Evolutionary conservation across 2,797 vertebrate species (phyloP).

Genomic region (Miichthys miiuy): DNA sequence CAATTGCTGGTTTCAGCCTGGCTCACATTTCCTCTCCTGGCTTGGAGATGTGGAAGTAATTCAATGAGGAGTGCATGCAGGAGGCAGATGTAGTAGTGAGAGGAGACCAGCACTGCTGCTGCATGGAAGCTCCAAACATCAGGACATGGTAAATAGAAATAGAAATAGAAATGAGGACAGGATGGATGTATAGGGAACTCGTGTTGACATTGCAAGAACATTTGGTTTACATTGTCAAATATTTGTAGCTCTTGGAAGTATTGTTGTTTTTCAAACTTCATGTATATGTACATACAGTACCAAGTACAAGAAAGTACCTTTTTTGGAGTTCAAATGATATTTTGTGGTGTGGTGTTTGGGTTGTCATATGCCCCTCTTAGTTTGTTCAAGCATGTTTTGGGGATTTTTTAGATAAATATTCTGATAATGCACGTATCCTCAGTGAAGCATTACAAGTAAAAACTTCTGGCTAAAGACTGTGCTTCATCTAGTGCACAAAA

Average conservation of each 20-base stretch:
- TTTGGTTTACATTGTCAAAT: not conserved
- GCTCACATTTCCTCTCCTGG: conserved; percentile 42
- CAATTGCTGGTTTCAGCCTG: conserved; percentile 44
- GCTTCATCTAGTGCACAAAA: not conserved
- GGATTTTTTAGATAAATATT: not conserved
- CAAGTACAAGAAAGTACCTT: not conserved
- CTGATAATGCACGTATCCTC: not conserved
- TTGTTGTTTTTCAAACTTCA: not conserved
- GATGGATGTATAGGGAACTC: not conserved
- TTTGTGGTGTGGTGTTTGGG: not conserved
- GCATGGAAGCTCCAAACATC: conserved; percentile 6
- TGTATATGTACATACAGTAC: not conserved
- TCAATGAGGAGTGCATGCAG: conserved; percentile 45
- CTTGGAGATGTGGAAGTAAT: conserved; percentile 51
- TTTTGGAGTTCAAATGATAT: not conserved
- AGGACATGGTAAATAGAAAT: not conserved
- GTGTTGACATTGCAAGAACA: conserved; percentile 5
- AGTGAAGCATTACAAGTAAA: not conserved
- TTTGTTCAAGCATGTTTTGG: conserved; percentile 39
- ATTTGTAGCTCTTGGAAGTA: not conserved
- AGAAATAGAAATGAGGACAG: too few relatives aligned
- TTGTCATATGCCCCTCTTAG: not conserved
- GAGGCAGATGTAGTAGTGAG: conserved; percentile 38
- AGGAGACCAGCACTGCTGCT: conserved; percentile 18
- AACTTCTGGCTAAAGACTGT: not conserved